A percentile compares a stretch with the other conserved stretches of the same genome.
These are phyloP conservation scores for Melopsittacus undulatus DNA, from an alignment of 2,797 vertebrate species.

Conservation along the genomic window DNA sequence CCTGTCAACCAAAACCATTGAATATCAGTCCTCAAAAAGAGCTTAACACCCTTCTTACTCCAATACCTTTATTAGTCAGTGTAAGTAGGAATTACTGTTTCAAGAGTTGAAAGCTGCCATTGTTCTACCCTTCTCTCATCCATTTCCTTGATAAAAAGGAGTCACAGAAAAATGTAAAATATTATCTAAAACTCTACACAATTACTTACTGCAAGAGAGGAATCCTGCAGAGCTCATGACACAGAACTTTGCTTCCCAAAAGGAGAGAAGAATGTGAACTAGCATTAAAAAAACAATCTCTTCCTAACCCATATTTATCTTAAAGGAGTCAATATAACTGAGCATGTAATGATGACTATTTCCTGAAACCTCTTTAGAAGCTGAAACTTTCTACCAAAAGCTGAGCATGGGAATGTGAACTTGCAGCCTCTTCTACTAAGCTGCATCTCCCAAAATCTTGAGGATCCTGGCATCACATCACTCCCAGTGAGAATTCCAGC, in stretches of 20 bases:
- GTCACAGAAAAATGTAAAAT: not conserved
- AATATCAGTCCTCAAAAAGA: not conserved
- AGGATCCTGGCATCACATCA: constrained; percentile 1
- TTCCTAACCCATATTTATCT: not conserved
- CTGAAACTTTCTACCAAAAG: not conserved
- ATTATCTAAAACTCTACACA: not conserved
- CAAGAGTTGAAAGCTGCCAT: not conserved
- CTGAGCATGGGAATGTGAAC: not conserved
- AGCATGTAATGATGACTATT: not conserved
- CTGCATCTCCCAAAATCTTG: not conserved
- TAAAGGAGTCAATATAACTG: not conserved
- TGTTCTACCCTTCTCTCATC: not conserved
- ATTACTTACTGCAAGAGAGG: not conserved
- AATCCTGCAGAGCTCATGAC: not conserved
- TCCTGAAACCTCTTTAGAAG: not conserved
- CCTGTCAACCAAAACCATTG: constrained; percentile 68
- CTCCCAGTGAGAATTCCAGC: not conserved
- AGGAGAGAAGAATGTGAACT: not conserved
- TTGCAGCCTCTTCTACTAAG: not conserved
- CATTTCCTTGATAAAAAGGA: not conserved
- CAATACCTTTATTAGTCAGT: not conserved
- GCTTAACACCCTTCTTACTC: not conserved
- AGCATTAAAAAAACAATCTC: too few relatives aligned
- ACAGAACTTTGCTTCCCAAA: not conserved
- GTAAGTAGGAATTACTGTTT: not conserved